phyloP scores from a whole-genome alignment of 2,797 vertebrate species.

The Melanotaenia nigrans region DNA sequence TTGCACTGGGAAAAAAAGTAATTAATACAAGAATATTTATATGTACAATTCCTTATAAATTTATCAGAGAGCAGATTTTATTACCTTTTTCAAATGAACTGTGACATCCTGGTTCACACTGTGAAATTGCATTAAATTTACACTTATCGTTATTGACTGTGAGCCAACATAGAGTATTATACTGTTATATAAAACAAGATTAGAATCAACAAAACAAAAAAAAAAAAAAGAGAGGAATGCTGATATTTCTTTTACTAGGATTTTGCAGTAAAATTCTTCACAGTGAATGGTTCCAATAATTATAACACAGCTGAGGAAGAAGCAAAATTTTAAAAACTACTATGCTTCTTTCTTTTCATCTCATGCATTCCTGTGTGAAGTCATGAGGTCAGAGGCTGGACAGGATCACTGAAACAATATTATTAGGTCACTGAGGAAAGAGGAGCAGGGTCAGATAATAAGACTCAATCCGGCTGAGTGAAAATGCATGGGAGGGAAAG shows the following conservation, averaged over 20 bases:
- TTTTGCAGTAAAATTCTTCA: not conserved
- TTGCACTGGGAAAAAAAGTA: not conserved
- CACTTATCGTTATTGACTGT: not conserved
- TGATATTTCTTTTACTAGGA: not conserved
- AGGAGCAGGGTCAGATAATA: conserved; percentile 82
- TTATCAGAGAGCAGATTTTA: not conserved
- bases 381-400: conserved; percentile 71
- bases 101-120: not conserved
- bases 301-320: conserved; percentile 4
- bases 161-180: not conserved
- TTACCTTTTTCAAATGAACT: not conserved
- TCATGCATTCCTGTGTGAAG: conserved; percentile 63
- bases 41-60: not conserved
- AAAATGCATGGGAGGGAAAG: conserved; percentile 82
- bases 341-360: conserved; percentile 48
- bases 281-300: not conserved
- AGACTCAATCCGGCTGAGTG: conserved; percentile 83
- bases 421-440: conserved; percentile 81
- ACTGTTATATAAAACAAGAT: not conserved
- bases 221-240: not conserved
- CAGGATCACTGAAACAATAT: conserved; percentile 83
- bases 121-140: not conserved
- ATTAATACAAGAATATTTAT: not conserved
- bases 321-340: conserved; percentile 28
- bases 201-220: not conserved